A percentile compares a stretch with the other conserved stretches of the same genome.
Conservation (phyloP, 37 sponge, comb jelly and placozoan genomes). For the Dysidea cf. avara region DNA sequence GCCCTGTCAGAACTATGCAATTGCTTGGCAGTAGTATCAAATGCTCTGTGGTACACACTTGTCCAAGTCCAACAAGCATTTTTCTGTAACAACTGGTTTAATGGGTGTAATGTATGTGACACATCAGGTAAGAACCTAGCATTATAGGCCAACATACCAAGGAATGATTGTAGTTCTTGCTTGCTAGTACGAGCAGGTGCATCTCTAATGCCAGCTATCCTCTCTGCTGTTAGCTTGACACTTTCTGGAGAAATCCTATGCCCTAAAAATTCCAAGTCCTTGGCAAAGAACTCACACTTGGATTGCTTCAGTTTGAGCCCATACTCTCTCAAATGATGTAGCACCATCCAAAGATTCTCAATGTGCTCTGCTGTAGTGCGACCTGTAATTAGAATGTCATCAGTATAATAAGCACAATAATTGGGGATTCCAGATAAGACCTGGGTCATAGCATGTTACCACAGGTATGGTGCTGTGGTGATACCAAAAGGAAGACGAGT, state of each 20-base stretch:
- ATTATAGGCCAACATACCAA: slow-evolving; percentile 53
- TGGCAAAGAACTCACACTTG: slow-evolving; percentile 50
- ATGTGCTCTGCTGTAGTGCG: too few relatives aligned
- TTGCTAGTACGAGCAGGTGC: slow-evolving; percentile 24
- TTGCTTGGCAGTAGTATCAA: slow-evolving; percentile 34
- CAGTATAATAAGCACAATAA: too few relatives aligned
- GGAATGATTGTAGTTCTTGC: slow-evolving; percentile 31
- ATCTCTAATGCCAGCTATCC: slow-evolving; percentile 30
- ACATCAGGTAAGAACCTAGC: slow-evolving; percentile 48
- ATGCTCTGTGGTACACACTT: slow-evolving; percentile 14
- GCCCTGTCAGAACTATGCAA: slow-evolving; percentile 30
- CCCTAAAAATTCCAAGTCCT: slow-evolving; percentile 29
- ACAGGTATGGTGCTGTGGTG: too few relatives aligned
- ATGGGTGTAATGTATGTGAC: slow-evolving; percentile 28
- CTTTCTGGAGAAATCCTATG: slow-evolving; percentile 32
- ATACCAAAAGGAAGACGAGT: too few relatives aligned
- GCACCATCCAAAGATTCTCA: too few relatives aligned
- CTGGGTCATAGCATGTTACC: too few relatives aligned
- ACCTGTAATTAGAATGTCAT: too few relatives aligned
- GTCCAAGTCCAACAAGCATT: slow-evolving; percentile 24
- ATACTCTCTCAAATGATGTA: too few relatives aligned
- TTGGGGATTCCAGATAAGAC: too few relatives aligned
- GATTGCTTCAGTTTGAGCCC: slow-evolving; percentile 19
- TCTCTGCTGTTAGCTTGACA: slow-evolving; percentile 32
- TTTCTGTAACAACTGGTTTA: slow-evolving; percentile 46